Conservation (phyloP, 1,140 invertebrate genomes). For the Habropoda laboriosa region DNA sequence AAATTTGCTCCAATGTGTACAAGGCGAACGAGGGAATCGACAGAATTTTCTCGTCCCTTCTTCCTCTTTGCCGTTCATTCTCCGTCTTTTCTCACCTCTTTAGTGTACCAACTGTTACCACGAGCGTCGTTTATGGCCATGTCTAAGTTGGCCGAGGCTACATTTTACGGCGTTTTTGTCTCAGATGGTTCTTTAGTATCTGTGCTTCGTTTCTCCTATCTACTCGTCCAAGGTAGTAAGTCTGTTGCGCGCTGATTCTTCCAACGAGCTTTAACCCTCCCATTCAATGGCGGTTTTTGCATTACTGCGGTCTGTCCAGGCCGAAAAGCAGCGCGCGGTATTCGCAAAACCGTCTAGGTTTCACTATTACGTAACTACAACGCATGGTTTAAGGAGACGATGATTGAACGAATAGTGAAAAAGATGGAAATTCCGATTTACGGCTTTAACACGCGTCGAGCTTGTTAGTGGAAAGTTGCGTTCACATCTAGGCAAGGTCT, state of each 20-base stretch:
- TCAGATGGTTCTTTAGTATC: conserved; percentile 76
- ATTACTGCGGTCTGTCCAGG: not conserved
- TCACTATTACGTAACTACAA: not conserved
- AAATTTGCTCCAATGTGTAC: not conserved
- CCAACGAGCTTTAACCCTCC: conserved; percentile 34
- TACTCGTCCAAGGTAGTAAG: conserved; percentile 72
- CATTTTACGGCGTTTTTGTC: conserved; percentile 78
- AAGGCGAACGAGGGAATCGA: not conserved
- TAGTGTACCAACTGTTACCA: conserved; percentile 41
- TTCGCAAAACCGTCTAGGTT: conserved; percentile 2
- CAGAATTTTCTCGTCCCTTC: conserved; percentile 2
- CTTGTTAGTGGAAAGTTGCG: not conserved
- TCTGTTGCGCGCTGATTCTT: conserved; percentile 63
- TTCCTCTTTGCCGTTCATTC: conserved; percentile 36
- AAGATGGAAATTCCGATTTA: not conserved
- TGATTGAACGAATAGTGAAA: not conserved
- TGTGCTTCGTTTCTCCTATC: conserved; percentile 74
- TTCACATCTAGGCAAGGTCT: not conserved
- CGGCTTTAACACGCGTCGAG: not conserved
- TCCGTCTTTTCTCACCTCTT: conserved; percentile 33
- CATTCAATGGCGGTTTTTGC: conserved; percentile 7
- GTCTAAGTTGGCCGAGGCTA: conserved; percentile 81
- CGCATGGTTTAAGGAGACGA: not conserved
- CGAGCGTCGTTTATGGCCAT: conserved; percentile 74
- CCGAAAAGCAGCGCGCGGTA: conserved; percentile 1